Percentiles rank a stretch among this genome's conserved stretches.
Evolutionary conservation across 2,113 vertebrate genomes (phyloP).

Genomic region (Empidonax traillii): DNA sequence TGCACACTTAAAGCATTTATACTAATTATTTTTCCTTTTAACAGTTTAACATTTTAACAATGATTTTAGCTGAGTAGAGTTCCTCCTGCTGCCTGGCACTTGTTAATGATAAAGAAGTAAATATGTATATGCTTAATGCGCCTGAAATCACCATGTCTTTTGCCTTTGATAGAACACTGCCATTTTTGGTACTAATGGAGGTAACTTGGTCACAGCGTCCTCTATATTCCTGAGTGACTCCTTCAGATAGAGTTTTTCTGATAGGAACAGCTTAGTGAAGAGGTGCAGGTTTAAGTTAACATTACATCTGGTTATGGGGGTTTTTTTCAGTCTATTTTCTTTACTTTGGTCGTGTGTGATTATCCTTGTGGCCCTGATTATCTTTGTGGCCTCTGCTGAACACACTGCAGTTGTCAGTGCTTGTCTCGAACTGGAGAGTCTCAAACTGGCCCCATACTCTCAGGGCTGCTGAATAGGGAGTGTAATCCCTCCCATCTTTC

Average conservation of each 20-base stretch:
- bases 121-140: not conserved
- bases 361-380: not conserved
- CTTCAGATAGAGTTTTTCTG: not conserved
- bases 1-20: not conserved
- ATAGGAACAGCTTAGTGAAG: not conserved
- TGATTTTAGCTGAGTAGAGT: not conserved
- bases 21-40: not conserved
- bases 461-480: not conserved
- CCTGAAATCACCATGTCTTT: rapidly evolving
- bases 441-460: not conserved
- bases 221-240: not conserved
- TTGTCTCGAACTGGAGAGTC: not conserved
- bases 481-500: not conserved
- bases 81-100: not conserved
- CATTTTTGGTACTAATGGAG: not conserved
- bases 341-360: not conserved
- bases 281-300: not conserved
- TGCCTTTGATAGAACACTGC: not conserved
- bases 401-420: not conserved
- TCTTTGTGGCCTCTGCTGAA: not conserved
- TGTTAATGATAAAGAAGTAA: not conserved
- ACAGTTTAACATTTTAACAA: not conserved
- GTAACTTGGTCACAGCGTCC: too few species aligned
- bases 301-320: not conserved
- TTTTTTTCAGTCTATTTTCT: not conserved